These are phyloP conservation scores for Dipodomys ordii DNA, from an alignment of 2,113 vertebrate species.

Conservation along the genomic window DNA sequence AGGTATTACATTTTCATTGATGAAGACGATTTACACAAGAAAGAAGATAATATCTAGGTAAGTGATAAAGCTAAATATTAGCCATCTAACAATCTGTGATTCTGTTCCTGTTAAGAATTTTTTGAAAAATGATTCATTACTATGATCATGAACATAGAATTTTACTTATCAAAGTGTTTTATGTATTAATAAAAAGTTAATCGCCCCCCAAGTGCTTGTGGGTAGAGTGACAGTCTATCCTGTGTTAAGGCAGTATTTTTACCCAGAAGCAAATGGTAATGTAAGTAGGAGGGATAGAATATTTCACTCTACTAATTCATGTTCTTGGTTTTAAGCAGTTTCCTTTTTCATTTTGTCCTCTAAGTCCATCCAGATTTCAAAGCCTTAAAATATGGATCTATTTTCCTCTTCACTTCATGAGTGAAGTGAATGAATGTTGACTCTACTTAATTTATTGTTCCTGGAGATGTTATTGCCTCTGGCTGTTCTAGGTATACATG, in stretches of 20 bases:
- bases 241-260: neutral
- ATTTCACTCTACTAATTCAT: neutral
- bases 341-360: neutral
- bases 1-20: neutral
- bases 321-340: neutral
- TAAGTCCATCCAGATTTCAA: neutral
- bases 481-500: neutral
- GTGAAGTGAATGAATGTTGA: neutral
- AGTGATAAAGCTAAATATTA: neutral
- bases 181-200: constrained; percentile 19
- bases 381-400: neutral
- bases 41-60: neutral
- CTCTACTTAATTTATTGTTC: neutral
- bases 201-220: neutral
- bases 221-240: neutral
- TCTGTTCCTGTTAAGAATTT: constrained; percentile 27
- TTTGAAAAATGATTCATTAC: neutral
- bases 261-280: neutral
- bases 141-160: neutral
- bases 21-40: constrained; percentile 17
- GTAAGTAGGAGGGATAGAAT: neutral
- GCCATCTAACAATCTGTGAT: neutral
- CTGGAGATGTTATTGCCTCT: neutral
- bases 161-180: neutral
- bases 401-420: neutral